These are phyloP conservation scores for Blastomussa wellsi DNA, from an alignment of 92 coral and sea anemone species.

Conservation along the genomic window DNA sequence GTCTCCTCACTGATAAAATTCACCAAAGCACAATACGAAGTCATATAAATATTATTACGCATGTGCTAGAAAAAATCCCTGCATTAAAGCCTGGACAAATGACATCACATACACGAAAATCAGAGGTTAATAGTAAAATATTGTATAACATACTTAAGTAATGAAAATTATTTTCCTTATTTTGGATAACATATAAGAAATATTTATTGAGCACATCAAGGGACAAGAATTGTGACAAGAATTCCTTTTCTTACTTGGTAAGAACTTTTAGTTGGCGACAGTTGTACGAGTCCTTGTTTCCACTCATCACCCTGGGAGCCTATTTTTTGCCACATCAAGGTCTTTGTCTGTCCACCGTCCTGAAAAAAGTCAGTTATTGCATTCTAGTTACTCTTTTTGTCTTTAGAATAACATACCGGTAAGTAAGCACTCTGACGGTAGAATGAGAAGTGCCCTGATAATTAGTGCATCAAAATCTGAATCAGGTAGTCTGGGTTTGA, in stretches of 20 bases:
- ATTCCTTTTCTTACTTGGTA: slow-evolving; percentile 58
- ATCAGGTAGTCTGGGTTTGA: too few species aligned
- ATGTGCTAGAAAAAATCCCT: too few species aligned
- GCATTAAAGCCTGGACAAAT: not conserved
- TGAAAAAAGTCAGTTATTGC: not conserved
- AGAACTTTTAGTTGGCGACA: slow-evolving; percentile 51
- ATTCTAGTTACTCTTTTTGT: not conserved
- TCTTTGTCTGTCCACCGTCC: slow-evolving; percentile 52
- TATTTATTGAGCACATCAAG: too few species aligned
- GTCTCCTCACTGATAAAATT: too few species aligned
- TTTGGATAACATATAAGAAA: too few species aligned
- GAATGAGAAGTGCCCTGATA: too few species aligned
- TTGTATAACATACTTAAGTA: too few species aligned
- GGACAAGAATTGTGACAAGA: not conserved
- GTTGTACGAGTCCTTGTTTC: slow-evolving; percentile 78
- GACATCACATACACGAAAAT: too few species aligned
- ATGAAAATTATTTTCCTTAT: not conserved
- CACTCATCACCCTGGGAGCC: slow-evolving; percentile 91
- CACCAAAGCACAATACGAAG: too few species aligned
- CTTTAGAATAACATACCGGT: not conserved
- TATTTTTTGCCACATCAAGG: slow-evolving; percentile 64
- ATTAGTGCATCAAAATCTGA: too few species aligned
- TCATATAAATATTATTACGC: too few species aligned
- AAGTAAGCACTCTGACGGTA: not conserved
- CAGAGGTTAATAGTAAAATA: not conserved